A percentile compares a stretch with the other conserved stretches of the same genome.
phyloP scores from a whole-genome alignment of 2,797 vertebrate genomes.

The Acanthurus tractus region DNA sequence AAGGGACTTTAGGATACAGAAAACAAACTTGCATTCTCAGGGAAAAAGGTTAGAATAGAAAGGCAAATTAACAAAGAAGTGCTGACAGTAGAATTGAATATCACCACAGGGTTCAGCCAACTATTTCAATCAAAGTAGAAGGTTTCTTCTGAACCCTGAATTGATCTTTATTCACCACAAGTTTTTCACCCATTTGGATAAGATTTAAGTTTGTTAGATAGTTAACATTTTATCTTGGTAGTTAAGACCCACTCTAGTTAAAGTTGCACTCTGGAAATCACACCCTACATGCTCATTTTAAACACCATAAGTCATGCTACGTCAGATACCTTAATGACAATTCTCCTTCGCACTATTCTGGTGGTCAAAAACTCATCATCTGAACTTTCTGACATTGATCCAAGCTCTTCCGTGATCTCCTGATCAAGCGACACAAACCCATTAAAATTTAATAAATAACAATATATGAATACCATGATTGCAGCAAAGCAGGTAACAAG shows the following conservation, averaged over 20 bases:
- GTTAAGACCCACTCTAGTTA: conserved; percentile 33
- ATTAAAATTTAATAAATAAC: conserved; percentile 54
- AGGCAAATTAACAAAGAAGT: conserved; percentile 48
- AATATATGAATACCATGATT: conserved; percentile 33
- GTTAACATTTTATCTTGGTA: conserved; percentile 19
- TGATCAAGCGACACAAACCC: conserved; percentile 85
- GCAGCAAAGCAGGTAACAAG: conserved; percentile 60
- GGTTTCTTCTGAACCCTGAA: conserved; percentile 17
- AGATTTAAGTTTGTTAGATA: conserved; percentile 25
- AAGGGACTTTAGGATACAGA: conserved; percentile 24
- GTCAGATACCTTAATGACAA: conserved; percentile 93
- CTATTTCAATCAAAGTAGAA: conserved; percentile 37
- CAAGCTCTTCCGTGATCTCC: conserved; percentile 91
- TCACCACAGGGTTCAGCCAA: conserved; percentile 48
- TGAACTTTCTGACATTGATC: conserved; percentile 90
- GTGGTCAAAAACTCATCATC: conserved; percentile 93
- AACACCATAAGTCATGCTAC: conserved; percentile 48
- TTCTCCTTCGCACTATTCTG: conserved; percentile 92
- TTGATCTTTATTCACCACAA: conserved; percentile 6
- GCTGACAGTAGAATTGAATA: conserved; percentile 44
- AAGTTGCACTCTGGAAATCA: conserved; percentile 31
- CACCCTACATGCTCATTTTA: conserved; percentile 45
- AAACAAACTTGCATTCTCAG: conserved; percentile 53
- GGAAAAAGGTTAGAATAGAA: conserved; percentile 27
- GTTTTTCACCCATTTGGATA: conserved; percentile 15